Evolutionary conservation across 2,797 vertebrate genomes (phyloP).

Genomic region (Craterocephalus amniculus): DNA sequence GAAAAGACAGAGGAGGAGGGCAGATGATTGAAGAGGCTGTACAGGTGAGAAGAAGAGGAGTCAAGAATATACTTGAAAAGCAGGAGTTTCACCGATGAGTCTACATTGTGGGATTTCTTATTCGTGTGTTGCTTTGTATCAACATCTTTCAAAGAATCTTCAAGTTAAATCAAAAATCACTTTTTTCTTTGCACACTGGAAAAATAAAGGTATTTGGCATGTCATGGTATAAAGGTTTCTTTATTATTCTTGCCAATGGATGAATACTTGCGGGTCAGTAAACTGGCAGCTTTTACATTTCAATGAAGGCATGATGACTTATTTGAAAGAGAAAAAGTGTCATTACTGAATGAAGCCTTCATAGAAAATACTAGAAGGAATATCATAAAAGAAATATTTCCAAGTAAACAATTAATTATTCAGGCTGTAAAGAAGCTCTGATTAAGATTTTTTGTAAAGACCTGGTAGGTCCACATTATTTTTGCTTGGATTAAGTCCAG

Average conservation of each 20-base stretch:
- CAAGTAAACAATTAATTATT: too few species aligned
- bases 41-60: constrained; percentile 23
- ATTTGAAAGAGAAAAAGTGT: constrained; percentile 13
- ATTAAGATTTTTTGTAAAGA: not conserved
- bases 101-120: constrained; percentile 34
- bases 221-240: constrained; percentile 29
- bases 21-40: constrained; percentile 27
- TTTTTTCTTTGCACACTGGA: constrained; percentile 50
- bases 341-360: not conserved
- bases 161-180: constrained; percentile 34
- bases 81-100: constrained; percentile 35
- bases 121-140: constrained; percentile 28
- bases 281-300: not conserved
- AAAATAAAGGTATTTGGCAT: constrained; percentile 60
- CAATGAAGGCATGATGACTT: not conserved
- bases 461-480: not conserved
- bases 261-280: constrained; percentile 1
- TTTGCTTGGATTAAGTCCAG: not conserved
- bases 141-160: constrained; percentile 17
- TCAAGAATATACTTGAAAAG: constrained; percentile 61
- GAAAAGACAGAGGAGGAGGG: constrained; percentile 36
- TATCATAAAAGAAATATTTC: too few species aligned
- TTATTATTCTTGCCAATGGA: not conserved
- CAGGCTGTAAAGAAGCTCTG: not conserved
- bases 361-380: not conserved